Evolutionary conservation across 2,113 vertebrate species (phyloP).

Genomic region (Plecturocebus donacophilus): DNA sequence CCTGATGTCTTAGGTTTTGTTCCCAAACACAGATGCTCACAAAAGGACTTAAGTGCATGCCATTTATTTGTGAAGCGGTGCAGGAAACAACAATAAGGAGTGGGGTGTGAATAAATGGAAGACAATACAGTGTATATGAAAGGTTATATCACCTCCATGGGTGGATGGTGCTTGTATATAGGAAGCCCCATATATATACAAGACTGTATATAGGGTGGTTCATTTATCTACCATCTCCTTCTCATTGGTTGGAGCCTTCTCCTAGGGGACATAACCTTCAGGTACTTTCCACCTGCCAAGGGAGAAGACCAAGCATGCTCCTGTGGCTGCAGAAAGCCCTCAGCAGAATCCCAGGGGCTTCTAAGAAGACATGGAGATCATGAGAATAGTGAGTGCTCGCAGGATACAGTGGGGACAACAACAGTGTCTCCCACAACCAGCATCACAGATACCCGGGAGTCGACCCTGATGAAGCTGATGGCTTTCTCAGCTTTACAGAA

Average conservation of each 20-base stretch:
- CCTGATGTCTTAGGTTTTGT: not conserved
- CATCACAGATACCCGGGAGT: not conserved
- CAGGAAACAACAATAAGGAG: not conserved
- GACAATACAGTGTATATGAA: rapidly evolving
- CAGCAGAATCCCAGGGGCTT: not conserved
- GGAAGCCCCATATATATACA: no score
- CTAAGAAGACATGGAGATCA: not conserved
- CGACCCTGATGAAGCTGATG: not conserved
- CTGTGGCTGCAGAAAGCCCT: not conserved
- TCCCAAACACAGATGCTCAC: not conserved
- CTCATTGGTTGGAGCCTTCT: not conserved
- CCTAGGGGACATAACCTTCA: not conserved
- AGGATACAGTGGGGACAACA: not conserved
- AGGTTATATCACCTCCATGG: not conserved
- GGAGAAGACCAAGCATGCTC: not conserved
- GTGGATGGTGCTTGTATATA: no score
- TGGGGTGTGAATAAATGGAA: not conserved
- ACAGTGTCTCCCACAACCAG: not conserved
- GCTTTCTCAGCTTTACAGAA: not conserved
- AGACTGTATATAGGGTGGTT: not conserved
- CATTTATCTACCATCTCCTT: not conserved
- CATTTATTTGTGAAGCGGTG: not conserved
- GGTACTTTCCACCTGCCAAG: not conserved
- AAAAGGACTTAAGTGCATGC: not conserved
- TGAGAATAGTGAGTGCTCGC: not conserved